Conservation (phyloP, 2,888 invertebrate species). For the Pseudococcus viburni region DNA sequence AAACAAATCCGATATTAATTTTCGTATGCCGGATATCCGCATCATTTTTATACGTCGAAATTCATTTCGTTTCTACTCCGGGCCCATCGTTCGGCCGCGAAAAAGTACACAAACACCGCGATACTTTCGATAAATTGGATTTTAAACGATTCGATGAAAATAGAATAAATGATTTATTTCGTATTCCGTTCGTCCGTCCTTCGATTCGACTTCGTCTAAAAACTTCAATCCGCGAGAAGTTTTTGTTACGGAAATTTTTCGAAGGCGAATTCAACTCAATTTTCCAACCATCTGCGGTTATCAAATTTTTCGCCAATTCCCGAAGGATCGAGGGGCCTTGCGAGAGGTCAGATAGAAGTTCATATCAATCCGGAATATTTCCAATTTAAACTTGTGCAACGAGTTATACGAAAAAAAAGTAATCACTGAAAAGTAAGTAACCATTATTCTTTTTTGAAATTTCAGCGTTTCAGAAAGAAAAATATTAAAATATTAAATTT, state of each 20-base stretch:
- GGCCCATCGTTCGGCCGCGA: not conserved
- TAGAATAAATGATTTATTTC: not conserved
- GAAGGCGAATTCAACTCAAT: not conserved
- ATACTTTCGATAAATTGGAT: constrained; percentile 4
- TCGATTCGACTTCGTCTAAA: not conserved
- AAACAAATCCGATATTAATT: not conserved
- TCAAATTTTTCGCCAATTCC: not conserved
- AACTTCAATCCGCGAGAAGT: not conserved
- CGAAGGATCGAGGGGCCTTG: not conserved
- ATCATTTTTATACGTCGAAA: constrained; percentile 7
- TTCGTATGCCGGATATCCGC: not conserved
- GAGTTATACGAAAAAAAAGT: too few relatives aligned
- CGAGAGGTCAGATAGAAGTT: not conserved
- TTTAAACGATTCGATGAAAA: constrained; percentile 5
- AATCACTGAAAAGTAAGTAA: too few relatives aligned
- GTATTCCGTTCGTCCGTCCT: not conserved
- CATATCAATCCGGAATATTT: not conserved
- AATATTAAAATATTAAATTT: too few relatives aligned
- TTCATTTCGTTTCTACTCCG: not conserved
- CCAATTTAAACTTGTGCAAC: too few relatives aligned
- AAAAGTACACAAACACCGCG: not conserved
- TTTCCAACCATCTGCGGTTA: not conserved
- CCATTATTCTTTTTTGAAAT: too few relatives aligned
- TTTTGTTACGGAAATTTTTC: not conserved
- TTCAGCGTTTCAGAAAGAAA: too few relatives aligned